Percentiles rank a stretch among this genome's conserved stretches.
These are phyloP conservation scores for Chloropsis cyanopogon DNA, from an alignment of 2,113 vertebrate genomes.

Conservation along the genomic window DNA sequence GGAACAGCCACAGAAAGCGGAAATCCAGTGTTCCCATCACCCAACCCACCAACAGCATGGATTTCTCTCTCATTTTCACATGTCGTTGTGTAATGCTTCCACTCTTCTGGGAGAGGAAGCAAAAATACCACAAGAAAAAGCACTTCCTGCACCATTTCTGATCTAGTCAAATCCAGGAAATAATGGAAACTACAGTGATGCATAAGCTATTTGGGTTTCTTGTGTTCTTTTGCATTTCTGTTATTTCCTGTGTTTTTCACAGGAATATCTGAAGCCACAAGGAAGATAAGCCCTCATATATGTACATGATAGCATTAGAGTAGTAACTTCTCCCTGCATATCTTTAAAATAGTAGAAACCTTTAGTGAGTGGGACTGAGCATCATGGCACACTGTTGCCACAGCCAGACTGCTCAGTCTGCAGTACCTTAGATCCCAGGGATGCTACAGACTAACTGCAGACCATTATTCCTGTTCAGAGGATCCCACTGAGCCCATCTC, in stretches of 20 bases:
- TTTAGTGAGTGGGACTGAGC: not conserved
- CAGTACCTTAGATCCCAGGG: not conserved
- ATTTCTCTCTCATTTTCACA: constrained; percentile 23
- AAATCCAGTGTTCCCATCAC: not conserved
- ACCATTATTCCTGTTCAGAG: not conserved
- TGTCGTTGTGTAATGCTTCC: not conserved
- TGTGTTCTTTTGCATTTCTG: not conserved
- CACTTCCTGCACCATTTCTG: constrained; percentile 44
- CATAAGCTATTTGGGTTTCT: not conserved
- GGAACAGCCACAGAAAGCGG: not conserved
- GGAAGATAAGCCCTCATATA: not conserved
- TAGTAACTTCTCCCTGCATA: not conserved
- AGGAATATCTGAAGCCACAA: not conserved
- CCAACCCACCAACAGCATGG: accelerated
- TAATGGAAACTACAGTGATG: not conserved
- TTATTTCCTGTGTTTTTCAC: constrained; percentile 19
- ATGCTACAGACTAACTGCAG: not conserved
- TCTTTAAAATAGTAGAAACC: not conserved
- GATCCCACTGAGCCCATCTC: not conserved
- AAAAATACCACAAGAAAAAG: constrained; percentile 32
- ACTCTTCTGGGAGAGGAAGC: constrained; percentile 2
- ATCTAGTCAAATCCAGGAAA: constrained; percentile 35
- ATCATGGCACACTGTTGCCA: accelerated
- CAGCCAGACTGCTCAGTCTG: not conserved
- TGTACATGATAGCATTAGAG: not conserved